A percentile compares a stretch with the other conserved stretches of the same genome.
Conservation (phyloP, 2,888 invertebrate genomes). For the Crematogaster levior region DNA sequence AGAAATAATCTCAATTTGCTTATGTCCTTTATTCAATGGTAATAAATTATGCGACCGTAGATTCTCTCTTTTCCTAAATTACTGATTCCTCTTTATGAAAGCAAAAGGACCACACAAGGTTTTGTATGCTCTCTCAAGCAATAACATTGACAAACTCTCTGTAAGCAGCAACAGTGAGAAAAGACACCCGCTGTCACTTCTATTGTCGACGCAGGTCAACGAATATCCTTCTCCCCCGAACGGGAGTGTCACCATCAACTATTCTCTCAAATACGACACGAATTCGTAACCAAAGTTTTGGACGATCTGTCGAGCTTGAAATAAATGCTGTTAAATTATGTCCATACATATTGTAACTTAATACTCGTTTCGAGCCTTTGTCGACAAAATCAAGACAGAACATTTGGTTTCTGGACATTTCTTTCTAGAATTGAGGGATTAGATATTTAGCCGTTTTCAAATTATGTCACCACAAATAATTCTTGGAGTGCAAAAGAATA, state of each 20-base stretch:
- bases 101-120: background rate
- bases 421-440: too few relatives aligned
- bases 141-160: slow-evolving; percentile 63
- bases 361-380: background rate
- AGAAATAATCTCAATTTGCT: background rate
- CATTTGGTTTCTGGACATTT: background rate
- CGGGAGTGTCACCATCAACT: background rate
- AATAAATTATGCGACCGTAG: slow-evolving; percentile 70
- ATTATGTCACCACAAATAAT: background rate
- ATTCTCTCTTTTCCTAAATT: slow-evolving; percentile 60
- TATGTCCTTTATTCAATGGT: background rate
- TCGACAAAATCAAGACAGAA: slow-evolving; percentile 1
- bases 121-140: background rate
- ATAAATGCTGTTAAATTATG: background rate
- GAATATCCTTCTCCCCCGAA: background rate
- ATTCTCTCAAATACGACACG: background rate
- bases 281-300: background rate
- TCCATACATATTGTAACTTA: background rate
- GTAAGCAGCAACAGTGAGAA: slow-evolving; percentile 37
- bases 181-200: slow-evolving; percentile 9
- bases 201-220: slow-evolving; percentile 40
- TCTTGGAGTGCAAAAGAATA: background rate
- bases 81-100: slow-evolving; percentile 52
- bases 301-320: background rate
- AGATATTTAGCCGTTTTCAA: background rate